Base-by-base conservation (phyloP, 2,888 invertebrate species). In the Blastobasis lacticolella region DNA sequence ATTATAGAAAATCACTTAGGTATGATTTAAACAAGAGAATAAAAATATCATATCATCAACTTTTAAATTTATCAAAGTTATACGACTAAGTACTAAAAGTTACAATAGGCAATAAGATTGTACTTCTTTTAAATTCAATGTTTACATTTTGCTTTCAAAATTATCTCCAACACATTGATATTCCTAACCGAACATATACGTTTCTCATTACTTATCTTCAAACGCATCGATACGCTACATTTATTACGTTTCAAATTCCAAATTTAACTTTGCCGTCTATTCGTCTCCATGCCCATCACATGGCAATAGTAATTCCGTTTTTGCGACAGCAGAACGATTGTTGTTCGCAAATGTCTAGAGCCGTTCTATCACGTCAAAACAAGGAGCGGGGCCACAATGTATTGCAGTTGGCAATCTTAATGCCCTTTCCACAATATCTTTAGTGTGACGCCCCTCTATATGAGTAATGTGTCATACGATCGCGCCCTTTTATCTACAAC, bases 391-490 rank as follows among this genome's bases (percentile, higher is more conserved):
- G 78, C 78, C 71, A 78, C 78, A 81, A 82, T 81, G 82, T 82
- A 86, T 81, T 81, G 82, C 81, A 84, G 75, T 80, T 79, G 83
- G 86, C 82, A 85, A 86, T 84, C 86, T 86, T 84, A 85, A 85
- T 85, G 86, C 85, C 86, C 84, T 83, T 83, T 87, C 81, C 77
- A 78, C 84, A 80, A 84, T 87, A 87, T 86, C 85, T 86, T 85
- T 79, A 84, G 80, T 78, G 71, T 73, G 81, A 81, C 82, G 75
- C 85, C 85, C 83, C 78, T 77, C 78, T 63, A 80, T 87, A 86
- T 88, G 88, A 87, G 83, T 87, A 87, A 88, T 87, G 84, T 82
- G 84, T 81, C 78, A 76, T 78, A 74, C 74, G 76, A 85, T 82
- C 78, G 78, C 75, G 78, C 78, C 80, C 80, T 81, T 83, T 80